Conservation (phyloP, 2,888 invertebrate species). For the Xestia c-nigrum region DNA sequence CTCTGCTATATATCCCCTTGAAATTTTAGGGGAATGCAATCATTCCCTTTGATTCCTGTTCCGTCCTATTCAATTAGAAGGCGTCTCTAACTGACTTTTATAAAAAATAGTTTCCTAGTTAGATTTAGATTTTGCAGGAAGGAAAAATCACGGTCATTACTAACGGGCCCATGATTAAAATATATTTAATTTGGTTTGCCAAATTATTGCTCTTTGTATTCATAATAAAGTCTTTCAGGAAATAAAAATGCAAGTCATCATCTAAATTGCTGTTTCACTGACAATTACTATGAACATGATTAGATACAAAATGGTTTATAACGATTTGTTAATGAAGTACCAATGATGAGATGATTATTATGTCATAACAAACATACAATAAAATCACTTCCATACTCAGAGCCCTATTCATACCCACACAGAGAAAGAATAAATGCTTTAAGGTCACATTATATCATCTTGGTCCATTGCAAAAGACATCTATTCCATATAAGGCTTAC, state of each 20-base stretch:
- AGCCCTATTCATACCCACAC: background rate
- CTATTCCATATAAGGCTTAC: slow-evolving; percentile 3
- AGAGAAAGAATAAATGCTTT: background rate
- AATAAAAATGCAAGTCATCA: slow-evolving; percentile 8
- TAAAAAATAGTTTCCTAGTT: slow-evolving; percentile 75
- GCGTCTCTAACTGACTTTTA: slow-evolving; percentile 84
- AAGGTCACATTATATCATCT: background rate
- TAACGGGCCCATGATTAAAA: slow-evolving; percentile 6
- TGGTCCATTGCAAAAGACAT: background rate
- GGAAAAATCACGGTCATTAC: slow-evolving; percentile 14
- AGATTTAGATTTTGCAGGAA: slow-evolving; percentile 49
- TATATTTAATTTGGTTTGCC: background rate
- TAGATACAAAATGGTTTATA: slow-evolving; percentile 3
- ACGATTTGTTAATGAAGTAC: background rate
- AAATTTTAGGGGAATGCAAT: slow-evolving; percentile 87
- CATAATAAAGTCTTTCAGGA: background rate
- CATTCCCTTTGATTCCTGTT: slow-evolving; percentile 89
- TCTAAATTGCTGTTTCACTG: background rate
- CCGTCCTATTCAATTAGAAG: slow-evolving; percentile 90
- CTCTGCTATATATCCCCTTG: slow-evolving; percentile 82
- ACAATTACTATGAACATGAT: slow-evolving; percentile 2
- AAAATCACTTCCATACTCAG: background rate
- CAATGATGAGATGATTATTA: background rate
- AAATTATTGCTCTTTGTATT: slow-evolving; percentile 11
- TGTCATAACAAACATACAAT: background rate